A percentile compares a stretch with the other conserved stretches of the same genome.
phyloP scores from a whole-genome alignment of 1,140 invertebrate species.

The Nautilus pompilius region DNA sequence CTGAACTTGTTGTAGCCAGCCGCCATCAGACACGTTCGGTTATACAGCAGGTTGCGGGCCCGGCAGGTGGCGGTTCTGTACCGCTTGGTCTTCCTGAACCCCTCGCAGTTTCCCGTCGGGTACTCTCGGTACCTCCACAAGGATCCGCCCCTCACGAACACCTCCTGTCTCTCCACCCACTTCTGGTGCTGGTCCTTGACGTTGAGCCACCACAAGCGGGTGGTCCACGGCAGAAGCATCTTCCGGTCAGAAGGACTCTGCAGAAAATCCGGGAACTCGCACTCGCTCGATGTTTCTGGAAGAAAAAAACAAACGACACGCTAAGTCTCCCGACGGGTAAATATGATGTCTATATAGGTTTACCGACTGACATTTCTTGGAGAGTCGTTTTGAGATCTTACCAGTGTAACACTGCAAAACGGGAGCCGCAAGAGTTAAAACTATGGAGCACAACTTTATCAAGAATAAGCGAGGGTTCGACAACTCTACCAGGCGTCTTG shows the following conservation, averaged over 20 bases:
- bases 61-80: not conserved
- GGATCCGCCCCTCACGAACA: not conserved
- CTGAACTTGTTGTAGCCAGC: not conserved
- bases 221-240: not conserved
- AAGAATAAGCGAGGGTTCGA: too few relatives aligned
- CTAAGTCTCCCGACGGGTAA: too few relatives aligned
- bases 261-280: constrained; percentile 4
- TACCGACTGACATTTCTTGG: too few relatives aligned
- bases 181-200: not conserved
- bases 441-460: too few relatives aligned
- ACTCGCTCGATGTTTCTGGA: not conserved
- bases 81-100: not conserved
- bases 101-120: not conserved
- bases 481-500: too few relatives aligned
- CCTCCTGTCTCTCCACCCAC: constrained; percentile 8
- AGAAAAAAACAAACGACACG: too few relatives aligned
- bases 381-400: too few relatives aligned
- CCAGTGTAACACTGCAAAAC: too few relatives aligned
- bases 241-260: not conserved
- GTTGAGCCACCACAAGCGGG: constrained; percentile 6
- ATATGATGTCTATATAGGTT: too few relatives aligned
- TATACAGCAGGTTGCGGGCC: not conserved
- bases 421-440: too few relatives aligned
- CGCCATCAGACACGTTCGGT: constrained; percentile 3
- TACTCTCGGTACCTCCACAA: constrained; percentile 4